A percentile compares a stretch with the other conserved stretches of the same genome.
These are phyloP conservation scores for Glaucopsyche alexis DNA, from an alignment of 2,888 invertebrate species.

Conservation along the genomic window DNA sequence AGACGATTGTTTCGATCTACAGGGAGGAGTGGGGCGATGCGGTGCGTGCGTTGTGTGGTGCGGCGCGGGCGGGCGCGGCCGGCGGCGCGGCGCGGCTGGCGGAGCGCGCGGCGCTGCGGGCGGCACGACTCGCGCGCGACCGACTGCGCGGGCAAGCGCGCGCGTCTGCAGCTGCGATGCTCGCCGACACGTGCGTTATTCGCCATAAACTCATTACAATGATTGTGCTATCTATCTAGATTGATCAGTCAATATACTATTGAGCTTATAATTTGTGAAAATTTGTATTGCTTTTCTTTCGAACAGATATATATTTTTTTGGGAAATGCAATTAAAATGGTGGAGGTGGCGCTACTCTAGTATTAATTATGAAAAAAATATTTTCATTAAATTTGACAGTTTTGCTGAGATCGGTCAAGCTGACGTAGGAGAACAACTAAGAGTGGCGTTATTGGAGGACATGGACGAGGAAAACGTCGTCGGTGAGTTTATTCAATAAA, in stretches of 20 bases:
- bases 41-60: slow-evolving; percentile 58
- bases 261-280: too few species aligned
- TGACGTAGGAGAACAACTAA: slow-evolving; percentile 70
- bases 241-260: too few species aligned
- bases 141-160: slow-evolving; percentile 51
- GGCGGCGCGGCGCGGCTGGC: slow-evolving; percentile 65
- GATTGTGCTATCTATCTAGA: too few species aligned
- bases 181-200: slow-evolving; percentile 57
- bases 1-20: neutral
- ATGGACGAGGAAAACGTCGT: slow-evolving; percentile 53
- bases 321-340: too few species aligned
- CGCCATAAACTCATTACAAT: too few species aligned
- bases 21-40: slow-evolving; percentile 71
- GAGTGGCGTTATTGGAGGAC: slow-evolving; percentile 62
- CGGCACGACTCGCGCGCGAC: slow-evolving; percentile 68
- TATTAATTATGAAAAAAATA: too few species aligned
- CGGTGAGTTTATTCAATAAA: slow-evolving; percentile 44
- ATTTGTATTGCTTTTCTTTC: too few species aligned
- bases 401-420: slow-evolving; percentile 71
- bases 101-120: slow-evolving; percentile 70
- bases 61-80: slow-evolving; percentile 61
- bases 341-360: too few species aligned
- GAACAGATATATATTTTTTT: too few species aligned
- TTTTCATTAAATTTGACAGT: slow-evolving; percentile 42
- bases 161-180: slow-evolving; percentile 59